Evolutionary conservation across 2,113 vertebrate genomes (phyloP).

Genomic region (Mesoclemmys tuberculata): DNA sequence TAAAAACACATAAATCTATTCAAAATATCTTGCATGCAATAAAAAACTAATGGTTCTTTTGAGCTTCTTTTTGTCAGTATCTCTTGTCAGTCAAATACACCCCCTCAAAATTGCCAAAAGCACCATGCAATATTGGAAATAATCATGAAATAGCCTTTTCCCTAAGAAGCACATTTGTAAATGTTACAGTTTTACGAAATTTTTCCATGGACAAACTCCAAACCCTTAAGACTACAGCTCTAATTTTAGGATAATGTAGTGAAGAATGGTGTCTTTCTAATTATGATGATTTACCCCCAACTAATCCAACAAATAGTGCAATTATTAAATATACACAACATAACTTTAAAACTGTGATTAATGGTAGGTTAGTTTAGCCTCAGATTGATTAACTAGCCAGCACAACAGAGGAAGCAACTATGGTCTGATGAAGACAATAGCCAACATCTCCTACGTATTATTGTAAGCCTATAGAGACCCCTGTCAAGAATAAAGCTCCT

Average conservation of each 20-base stretch:
- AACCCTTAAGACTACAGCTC: neutral
- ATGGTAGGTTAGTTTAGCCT: neutral
- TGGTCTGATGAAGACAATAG: neutral
- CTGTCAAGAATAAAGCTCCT: neutral
- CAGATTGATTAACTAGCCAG: neutral
- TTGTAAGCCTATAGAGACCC: neutral
- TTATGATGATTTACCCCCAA: neutral
- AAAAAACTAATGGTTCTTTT: neutral
- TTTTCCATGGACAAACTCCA: neutral
- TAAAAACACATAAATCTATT: neutral
- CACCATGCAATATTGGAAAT: neutral
- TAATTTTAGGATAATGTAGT: neutral
- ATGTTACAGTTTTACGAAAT: neutral
- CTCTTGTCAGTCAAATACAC: neutral
- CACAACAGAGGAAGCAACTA: neutral
- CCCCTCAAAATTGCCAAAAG: neutral
- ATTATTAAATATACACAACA: neutral
- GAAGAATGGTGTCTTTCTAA: neutral
- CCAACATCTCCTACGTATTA: no score
- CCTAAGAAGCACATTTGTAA: neutral
- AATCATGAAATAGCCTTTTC: neutral
- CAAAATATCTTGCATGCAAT: no score
- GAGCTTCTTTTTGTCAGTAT: neutral
- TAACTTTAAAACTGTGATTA: neutral
- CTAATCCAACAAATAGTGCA: neutral